Conservation (phyloP, 2,113 vertebrate species). For the Melanostigma gelatinosum region DNA sequence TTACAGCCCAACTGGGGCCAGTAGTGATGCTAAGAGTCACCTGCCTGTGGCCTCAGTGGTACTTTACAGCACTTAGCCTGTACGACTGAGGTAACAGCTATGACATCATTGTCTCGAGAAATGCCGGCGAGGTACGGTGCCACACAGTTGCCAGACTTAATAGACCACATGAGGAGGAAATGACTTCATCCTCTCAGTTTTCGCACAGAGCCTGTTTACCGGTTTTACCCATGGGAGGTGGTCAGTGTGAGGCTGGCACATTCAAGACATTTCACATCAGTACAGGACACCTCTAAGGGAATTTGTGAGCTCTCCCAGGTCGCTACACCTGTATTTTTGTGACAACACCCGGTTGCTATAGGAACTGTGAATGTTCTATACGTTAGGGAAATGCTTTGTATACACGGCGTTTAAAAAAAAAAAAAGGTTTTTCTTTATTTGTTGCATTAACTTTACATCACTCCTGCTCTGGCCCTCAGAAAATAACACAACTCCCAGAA, state of each 20-base stretch:
- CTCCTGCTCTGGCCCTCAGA: not conserved
- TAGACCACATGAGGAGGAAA: slow-evolving; percentile 72
- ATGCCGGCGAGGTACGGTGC: slow-evolving; percentile 65
- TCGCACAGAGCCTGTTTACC: slow-evolving; percentile 68
- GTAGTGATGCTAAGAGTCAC: slow-evolving; percentile 69
- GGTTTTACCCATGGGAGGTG: slow-evolving; percentile 57
- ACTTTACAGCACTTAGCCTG: slow-evolving; percentile 74
- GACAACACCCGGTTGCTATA: slow-evolving; percentile 60
- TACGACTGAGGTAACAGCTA: slow-evolving; percentile 64
- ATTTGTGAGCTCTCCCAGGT: slow-evolving; percentile 50
- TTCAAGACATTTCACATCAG: slow-evolving; percentile 46
- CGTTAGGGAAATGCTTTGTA: slow-evolving; percentile 9
- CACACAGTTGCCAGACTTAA: slow-evolving; percentile 75
- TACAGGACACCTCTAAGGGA: slow-evolving; percentile 33
- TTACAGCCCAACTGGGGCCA: slow-evolving; percentile 71
- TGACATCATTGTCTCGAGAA: slow-evolving; percentile 83
- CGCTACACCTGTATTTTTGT: slow-evolving; percentile 78
- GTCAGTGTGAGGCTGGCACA: slow-evolving; percentile 57
- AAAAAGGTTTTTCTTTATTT: not conserved
- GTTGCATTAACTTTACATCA: not conserved
- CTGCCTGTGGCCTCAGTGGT: slow-evolving; percentile 72
- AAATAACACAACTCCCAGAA: not conserved
- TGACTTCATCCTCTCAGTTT: slow-evolving; percentile 76
- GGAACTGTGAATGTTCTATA: slow-evolving; percentile 54
- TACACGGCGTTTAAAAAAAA: not conserved